Evolutionary conservation across 2,113 vertebrate species (phyloP).

Genomic region (Salvelinus fontinalis): DNA sequence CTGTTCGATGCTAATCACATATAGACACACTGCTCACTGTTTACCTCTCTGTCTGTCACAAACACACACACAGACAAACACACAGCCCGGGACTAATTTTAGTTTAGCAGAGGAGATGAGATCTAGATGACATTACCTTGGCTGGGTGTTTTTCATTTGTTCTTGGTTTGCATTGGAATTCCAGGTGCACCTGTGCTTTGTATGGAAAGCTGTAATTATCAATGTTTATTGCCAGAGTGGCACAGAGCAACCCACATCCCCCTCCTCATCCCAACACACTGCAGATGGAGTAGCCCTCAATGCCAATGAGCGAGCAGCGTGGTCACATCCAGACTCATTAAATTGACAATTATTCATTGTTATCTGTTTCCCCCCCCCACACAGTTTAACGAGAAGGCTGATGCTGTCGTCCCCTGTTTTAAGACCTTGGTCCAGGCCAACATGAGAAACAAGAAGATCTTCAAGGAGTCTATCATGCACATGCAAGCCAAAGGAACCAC

Average conservation of each 20-base stretch:
- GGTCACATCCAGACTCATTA: neutral
- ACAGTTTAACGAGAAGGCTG: constrained; percentile 97
- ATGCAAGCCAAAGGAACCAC: constrained; percentile 98
- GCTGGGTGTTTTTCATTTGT: constrained; percentile 57
- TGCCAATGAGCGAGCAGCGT: too few species aligned
- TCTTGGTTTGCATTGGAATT: constrained; percentile 49
- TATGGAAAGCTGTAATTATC: constrained; percentile 70
- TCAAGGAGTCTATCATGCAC: constrained; percentile 90
- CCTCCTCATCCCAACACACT: constrained; percentile 15
- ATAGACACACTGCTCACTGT: neutral
- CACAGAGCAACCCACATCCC: constrained; percentile 49
- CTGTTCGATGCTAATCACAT: neutral
- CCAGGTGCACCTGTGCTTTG: constrained; percentile 72
- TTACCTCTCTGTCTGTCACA: neutral
- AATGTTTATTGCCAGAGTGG: constrained; percentile 63
- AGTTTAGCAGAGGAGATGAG: constrained; percentile 67
- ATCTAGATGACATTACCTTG: constrained; percentile 67
- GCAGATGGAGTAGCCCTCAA: too few species aligned
- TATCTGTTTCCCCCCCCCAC: constrained; percentile 10
- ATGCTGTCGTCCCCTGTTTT: constrained; percentile 93
- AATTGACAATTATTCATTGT: neutral
- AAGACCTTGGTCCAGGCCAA: constrained; percentile 96
- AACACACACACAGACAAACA: constrained; percentile 8
- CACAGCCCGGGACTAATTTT: constrained; percentile 35
- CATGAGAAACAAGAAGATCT: constrained; percentile 96